Evolutionary conservation across 2,888 invertebrate genomes (phyloP).

Genomic region (Epirrhoe alternata): DNA sequence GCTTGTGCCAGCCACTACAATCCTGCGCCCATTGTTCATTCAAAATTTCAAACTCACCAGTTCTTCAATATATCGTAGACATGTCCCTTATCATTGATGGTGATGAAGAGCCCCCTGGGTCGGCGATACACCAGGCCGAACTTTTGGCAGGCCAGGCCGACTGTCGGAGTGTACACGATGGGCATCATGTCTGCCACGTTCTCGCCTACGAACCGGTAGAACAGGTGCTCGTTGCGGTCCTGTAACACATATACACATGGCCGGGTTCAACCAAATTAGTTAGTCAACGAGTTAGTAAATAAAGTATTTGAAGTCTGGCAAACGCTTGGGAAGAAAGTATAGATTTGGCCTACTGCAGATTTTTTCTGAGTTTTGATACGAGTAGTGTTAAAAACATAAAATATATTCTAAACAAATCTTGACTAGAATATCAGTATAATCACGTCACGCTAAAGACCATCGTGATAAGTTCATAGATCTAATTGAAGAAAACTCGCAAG

Average conservation of each 20-base stretch:
- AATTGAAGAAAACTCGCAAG: not conserved
- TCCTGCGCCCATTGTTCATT: not conserved
- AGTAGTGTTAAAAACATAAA: no score
- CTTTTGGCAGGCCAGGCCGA: slow-evolving; percentile 98
- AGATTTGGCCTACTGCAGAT: no score
- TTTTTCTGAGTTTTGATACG: no score
- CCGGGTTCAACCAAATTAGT: no score
- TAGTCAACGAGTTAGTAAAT: no score
- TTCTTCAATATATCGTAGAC: slow-evolving; percentile 97
- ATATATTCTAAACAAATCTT: no score
- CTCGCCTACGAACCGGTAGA: slow-evolving; percentile 95
- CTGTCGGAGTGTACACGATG: slow-evolving; percentile 99
- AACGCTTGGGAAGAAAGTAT: no score
- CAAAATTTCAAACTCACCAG: slow-evolving; percentile 87
- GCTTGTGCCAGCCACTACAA: not conserved
- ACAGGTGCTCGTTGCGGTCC: slow-evolving; percentile 98
- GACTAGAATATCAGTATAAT: not conserved
- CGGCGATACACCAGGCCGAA: slow-evolving; percentile 96
- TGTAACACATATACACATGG: no score
- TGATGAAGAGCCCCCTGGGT: slow-evolving; percentile 97
- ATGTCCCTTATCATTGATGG: slow-evolving; percentile 98
- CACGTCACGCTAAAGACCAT: not conserved
- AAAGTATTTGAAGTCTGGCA: no score
- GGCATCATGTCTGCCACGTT: slow-evolving; percentile 98
- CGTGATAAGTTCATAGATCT: not conserved